Percentiles rank a stretch among this genome's conserved stretches.
Conservation (phyloP, 2,113 vertebrate genomes). For the Eclectus roratus region DNA sequence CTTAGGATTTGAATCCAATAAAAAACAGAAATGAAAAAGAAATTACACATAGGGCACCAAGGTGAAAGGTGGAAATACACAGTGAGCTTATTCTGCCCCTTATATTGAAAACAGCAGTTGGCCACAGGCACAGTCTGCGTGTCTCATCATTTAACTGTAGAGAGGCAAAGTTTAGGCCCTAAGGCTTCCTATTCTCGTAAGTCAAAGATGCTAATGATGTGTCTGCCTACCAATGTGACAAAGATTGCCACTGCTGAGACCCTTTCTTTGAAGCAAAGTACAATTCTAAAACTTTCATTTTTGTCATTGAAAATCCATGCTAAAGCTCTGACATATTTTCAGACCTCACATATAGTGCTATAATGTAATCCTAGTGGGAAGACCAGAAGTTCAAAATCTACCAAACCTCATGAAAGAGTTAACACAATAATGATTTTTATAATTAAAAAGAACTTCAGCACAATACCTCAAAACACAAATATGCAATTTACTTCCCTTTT, state of each 20-base stretch:
- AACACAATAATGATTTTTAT: neutral
- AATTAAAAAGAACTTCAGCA: neutral
- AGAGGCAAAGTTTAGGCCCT: slow-evolving; percentile 37
- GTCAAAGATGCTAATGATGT: slow-evolving; percentile 67
- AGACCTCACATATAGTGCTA: neutral
- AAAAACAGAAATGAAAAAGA: neutral
- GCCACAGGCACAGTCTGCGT: neutral
- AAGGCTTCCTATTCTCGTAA: slow-evolving; percentile 41
- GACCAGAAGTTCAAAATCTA: neutral
- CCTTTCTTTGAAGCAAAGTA: slow-evolving; percentile 57
- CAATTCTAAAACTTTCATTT: slow-evolving; percentile 59
- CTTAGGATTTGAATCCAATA: neutral
- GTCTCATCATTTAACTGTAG: slow-evolving; percentile 49
- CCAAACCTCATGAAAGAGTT: neutral
- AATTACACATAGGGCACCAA: neutral
- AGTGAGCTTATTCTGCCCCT: neutral
- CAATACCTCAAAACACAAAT: neutral
- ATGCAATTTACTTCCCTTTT: neutral
- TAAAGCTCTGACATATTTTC: slow-evolving; percentile 27
- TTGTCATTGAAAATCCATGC: slow-evolving; percentile 53
- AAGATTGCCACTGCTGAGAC: slow-evolving; percentile 38
- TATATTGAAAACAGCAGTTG: slow-evolving; percentile 25
- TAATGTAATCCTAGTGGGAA: neutral
- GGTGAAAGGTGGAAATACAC: slow-evolving; percentile 5
- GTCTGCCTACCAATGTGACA: slow-evolving; percentile 40